These are phyloP conservation scores for Rhinophrynus dorsalis DNA, from an alignment of 2,797 vertebrate species.

Conservation along the genomic window DNA sequence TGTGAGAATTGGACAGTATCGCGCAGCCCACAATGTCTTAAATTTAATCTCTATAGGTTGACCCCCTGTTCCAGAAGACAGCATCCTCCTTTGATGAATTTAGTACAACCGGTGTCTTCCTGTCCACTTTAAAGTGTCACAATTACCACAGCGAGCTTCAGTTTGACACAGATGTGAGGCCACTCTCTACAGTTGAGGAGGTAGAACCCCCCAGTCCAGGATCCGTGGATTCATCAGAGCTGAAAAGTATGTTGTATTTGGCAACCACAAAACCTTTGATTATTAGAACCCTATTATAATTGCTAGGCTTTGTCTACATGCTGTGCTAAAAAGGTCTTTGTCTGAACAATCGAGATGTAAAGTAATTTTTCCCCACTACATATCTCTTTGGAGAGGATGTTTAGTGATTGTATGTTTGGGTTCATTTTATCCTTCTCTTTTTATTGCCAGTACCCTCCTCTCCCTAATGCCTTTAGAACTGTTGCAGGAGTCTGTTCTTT, in stretches of 20 bases:
- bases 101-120: conserved; percentile 85
- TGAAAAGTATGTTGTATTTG: conserved; percentile 69
- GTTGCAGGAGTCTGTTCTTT: too few species aligned
- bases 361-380: too few species aligned
- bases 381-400: too few species aligned
- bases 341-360: too few species aligned
- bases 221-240: conserved; percentile 62
- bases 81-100: conserved; percentile 87
- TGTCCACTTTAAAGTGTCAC: conserved; percentile 77
- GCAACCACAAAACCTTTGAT: background rate
- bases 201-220: conserved; percentile 60
- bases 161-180: conserved; percentile 75
- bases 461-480: too few species aligned
- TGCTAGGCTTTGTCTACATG: too few species aligned
- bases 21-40: background rate
- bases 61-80: conserved; percentile 90
- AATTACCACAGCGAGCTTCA: conserved; percentile 77
- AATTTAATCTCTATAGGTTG: conserved; percentile 68
- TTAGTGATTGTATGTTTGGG: too few species aligned
- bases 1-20: too few species aligned
- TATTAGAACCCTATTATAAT: too few species aligned
- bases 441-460: too few species aligned
- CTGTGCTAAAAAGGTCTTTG: too few species aligned
- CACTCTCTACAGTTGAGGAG: conserved; percentile 70
- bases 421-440: too few species aligned